A percentile compares a stretch with the other conserved stretches of the same genome.
These are phyloP conservation scores for Ispidina picta DNA, from an alignment of 2,797 vertebrate genomes.

Conservation along the genomic window DNA sequence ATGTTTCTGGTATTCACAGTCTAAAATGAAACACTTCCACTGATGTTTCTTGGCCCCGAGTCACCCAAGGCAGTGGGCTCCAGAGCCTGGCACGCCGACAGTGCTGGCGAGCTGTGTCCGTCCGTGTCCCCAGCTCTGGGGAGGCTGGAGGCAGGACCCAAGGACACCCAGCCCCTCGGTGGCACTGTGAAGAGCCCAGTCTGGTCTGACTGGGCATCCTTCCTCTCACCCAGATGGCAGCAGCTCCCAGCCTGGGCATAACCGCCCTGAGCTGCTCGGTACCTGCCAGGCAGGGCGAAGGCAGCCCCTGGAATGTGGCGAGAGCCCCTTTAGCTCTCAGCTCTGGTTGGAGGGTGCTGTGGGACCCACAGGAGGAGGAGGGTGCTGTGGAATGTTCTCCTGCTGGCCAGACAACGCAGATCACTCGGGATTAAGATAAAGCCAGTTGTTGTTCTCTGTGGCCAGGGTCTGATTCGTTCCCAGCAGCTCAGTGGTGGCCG, in stretches of 20 bases:
- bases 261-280: accelerated
- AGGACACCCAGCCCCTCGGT: background rate
- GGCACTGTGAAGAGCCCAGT: accelerated
- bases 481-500: background rate
- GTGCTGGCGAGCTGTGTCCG: background rate
- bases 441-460: background rate
- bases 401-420: background rate
- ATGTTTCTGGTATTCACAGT: background rate
- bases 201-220: accelerated
- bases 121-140: background rate
- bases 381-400: background rate
- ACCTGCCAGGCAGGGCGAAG: no score
- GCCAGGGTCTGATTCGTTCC: background rate
- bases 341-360: background rate
- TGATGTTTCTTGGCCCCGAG: background rate
- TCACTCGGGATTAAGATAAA: background rate
- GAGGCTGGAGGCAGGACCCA: background rate
- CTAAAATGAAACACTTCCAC: background rate
- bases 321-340: background rate
- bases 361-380: background rate
- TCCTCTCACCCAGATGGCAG: background rate
- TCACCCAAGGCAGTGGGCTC: background rate
- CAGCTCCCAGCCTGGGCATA: accelerated
- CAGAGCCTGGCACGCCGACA: background rate
- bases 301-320: accelerated